A percentile compares a stretch with the other conserved stretches of the same genome.
These are phyloP conservation scores for Grammomys surdaster DNA, from an alignment of 2,113 vertebrate species.

Conservation along the genomic window DNA sequence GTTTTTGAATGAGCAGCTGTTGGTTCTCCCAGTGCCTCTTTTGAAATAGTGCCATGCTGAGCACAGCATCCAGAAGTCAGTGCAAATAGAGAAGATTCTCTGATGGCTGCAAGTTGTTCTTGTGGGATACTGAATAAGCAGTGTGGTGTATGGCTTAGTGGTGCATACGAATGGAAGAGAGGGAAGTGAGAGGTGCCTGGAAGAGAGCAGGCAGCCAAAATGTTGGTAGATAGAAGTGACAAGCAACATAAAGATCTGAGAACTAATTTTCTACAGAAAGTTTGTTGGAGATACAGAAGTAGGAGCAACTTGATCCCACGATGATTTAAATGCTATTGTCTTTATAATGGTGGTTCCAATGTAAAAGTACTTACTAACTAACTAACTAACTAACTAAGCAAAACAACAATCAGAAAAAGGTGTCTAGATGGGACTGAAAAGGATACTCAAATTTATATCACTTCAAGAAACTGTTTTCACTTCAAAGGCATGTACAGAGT, in stretches of 20 bases:
- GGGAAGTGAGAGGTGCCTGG: neutral
- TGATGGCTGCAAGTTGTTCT: no score
- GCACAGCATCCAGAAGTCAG: neutral
- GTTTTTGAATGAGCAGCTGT: neutral
- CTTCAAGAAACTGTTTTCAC: neutral
- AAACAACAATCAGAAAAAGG: neutral
- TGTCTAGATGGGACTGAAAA: neutral
- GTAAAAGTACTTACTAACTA: neutral
- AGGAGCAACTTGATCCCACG: neutral
- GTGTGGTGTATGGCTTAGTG: neutral
- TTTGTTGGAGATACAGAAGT: neutral
- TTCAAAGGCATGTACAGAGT: neutral
- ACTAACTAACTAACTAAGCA: neutral
- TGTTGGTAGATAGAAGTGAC: no score
- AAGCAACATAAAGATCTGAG: neutral
- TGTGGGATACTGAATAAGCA: neutral
- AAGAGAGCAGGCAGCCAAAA: neutral
- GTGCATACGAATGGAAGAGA: no score
- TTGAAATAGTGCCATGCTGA: neutral
- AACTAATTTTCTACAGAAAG: neutral
- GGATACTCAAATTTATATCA: neutral
- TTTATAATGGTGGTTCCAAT: neutral
- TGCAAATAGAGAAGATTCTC: no score
- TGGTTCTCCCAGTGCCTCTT: neutral
- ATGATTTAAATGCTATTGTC: neutral